Evolutionary conservation across 2,113 vertebrate species (phyloP), one percentile per base, ranked within the genome.

Genomic region (Serinus canaria): DNA sequence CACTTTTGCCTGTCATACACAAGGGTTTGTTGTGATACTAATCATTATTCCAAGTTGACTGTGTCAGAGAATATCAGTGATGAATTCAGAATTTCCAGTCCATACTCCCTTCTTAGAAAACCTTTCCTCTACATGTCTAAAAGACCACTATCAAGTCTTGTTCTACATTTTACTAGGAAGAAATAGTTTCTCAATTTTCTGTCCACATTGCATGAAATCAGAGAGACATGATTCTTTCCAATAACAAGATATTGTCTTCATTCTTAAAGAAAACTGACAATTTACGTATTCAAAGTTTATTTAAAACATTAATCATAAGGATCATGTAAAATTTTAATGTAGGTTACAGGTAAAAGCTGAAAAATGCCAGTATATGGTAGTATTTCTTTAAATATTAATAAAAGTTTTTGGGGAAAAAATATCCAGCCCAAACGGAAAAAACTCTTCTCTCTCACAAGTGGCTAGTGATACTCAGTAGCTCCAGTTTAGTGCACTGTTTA

Each of bases 391-490:
- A 67, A 23, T 18, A 56, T 44, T 62, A n/a, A 41, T 5, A 27
- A 21, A 4, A 14, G 22, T 70, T 82, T 56, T 4, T 10, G 13
- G 11, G 13, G 25, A 2, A 59, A 37, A 55, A 66, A 56, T 39
- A 30, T 0, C 3, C 10, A 77, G n/a, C 9, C 3, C 18, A 35
- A 72, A 8, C 2, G 1, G 46, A 60, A 60, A 49, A 33, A 35
- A 0, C 0, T 3, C 15, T 50, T 77, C 10, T 13, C 4, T 50
- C 10, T 73, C 66, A 15, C 7, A 55, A 64, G 11, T 49, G 7
- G 20, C 10, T 72, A 25, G 2, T 46, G 39, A 28, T 85, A 31
- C 8, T 80, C 30, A 49, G 22, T 58, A 28, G 5, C 55, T 81
- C 11, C 17, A 47, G 7, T 74, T 35, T 24, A 78, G 49, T 47